A percentile compares a stretch with the other conserved stretches of the same genome.
Conservation (phyloP, 2,113 vertebrate genomes). For the Anhinga anhinga region DNA sequence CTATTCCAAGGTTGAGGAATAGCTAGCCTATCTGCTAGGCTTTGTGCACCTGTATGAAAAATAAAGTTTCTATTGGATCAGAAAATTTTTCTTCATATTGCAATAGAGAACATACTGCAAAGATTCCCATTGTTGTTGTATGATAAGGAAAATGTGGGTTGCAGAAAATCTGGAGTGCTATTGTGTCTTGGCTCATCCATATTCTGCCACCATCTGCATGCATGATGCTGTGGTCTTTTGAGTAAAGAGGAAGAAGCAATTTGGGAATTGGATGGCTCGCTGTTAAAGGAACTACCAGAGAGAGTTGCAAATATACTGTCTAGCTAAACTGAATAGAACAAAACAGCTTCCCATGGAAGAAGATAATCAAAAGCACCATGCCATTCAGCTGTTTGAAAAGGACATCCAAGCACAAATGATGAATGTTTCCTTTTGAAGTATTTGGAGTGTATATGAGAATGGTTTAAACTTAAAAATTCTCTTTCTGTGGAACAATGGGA, state of each 20-base stretch:
- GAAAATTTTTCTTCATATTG: neutral
- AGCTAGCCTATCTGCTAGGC: neutral
- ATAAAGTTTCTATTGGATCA: neutral
- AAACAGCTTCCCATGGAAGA: neutral
- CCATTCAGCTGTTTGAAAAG: neutral
- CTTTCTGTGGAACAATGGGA: neutral
- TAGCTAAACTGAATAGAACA: neutral
- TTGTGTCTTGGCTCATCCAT: neutral
- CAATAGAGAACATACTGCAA: neutral
- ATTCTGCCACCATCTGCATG: neutral
- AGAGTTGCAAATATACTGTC: neutral
- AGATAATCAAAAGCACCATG: neutral
- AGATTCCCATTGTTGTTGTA: neutral
- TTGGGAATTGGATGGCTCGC: neutral
- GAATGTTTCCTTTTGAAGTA: neutral
- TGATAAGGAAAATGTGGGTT: neutral
- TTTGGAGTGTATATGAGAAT: neutral
- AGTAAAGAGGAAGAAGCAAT: neutral
- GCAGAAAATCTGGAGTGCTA: slow-evolving; percentile 15
- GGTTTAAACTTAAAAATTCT: neutral
- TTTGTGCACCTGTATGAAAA: neutral
- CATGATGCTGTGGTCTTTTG: neutral
- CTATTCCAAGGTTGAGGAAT: neutral
- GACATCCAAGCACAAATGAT: neutral
- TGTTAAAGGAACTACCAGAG: neutral